Evolutionary conservation across 1,140 invertebrate genomes (phyloP), one percentile per base, ranked within the genome.

Genomic region (Mercenaria mercenaria): DNA sequence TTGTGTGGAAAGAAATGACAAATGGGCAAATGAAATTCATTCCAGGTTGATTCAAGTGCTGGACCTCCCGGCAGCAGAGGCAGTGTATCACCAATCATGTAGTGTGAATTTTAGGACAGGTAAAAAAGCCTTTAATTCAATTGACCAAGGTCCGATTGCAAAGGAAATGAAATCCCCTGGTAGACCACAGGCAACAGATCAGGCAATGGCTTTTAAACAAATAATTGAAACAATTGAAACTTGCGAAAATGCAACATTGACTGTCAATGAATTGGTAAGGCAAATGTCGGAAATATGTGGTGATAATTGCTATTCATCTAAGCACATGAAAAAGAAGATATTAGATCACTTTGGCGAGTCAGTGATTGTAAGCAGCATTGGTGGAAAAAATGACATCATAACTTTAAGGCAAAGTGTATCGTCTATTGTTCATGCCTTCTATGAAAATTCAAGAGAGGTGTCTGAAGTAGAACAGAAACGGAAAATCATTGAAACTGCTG

Each of bases 331-430:
- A 64, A 18, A 76, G 23, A 90, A 89, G 74, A 18, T 91, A 56
- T 39, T 90, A 69, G 76, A 82, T 34, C 74, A 81, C 76, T 93
- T 85, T 67, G 89, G 90, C n/a, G n/a, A n/a, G n/a, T n/a, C n/a
- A n/a, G 64, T 92, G 0, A 41, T 90, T 18, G 89, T 93, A 11
- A 79, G 89, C 23, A 61, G 85, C 13, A 67, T 92, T 41, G 77
- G 91, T 83, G 92, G 91, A 11, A 91, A 89, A 64, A 39, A 39
- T 50, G 82, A 92, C 84, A 83, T 88, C 72, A 79, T 91, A 10
- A 91, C 82, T 34, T 85, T 90, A 23, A 41, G 61, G 43, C n/a
- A n/a, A n/a, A 91, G 37, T 59, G 90, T 87, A 41, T 41, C 84
- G 1, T 77, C 26, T 15, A 85, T 91, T 20, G n/a, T 90, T 23